Evolutionary conservation across 2,888 invertebrate genomes (phyloP), one percentile per base, ranked within the genome.

Genomic region (Eumacrocentrus americanus): DNA sequence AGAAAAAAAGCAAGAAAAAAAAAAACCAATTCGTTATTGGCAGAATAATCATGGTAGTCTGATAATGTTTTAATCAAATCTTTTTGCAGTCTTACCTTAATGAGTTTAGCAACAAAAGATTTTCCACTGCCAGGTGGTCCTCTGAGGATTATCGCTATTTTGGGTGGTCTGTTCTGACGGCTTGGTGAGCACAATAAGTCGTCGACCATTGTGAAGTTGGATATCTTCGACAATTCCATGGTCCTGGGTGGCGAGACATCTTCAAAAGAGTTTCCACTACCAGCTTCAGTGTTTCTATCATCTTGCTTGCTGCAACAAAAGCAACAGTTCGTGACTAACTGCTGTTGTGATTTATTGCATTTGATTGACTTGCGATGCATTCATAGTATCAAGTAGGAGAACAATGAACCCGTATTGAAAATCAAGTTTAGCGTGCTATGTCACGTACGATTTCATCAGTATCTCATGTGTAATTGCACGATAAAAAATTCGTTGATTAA

Each of bases 81-180:
- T 57, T 44, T 12, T 12, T 6, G 7, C 20, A 48, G 51, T 65
- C 62, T 68, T 78, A 88, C 88, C 84, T 95, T 93, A 67, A 95
- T 93, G 62, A 94, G 82, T 82, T 92, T 94, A 0, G 95, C 93
- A 62, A 94, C 85, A 81, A 91, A 91, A 5, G 95, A 93, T 83
- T 98, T 98, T 35, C 98, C 98, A 80, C 95, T 92, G 7, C 98
- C 98, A 0, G 98, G 96, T 12, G 93, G 90, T 3, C 98, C 98
- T 79, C 98, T 84, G 51, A 98, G 82, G 71, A 98, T 91, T 60
- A 97, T 89, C 25, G 92, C 93, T 70, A 98, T 89, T 79, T 87
- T 87, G 9, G 84, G 84, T 16, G 97, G 94, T 69, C 98, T 86
- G 69, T 87, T 88, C 62, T 86, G 84, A 48, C 97, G 86, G 6